phyloP scores from a whole-genome alignment of 2,113 vertebrate species.

The Oreochromis niloticus region DNA sequence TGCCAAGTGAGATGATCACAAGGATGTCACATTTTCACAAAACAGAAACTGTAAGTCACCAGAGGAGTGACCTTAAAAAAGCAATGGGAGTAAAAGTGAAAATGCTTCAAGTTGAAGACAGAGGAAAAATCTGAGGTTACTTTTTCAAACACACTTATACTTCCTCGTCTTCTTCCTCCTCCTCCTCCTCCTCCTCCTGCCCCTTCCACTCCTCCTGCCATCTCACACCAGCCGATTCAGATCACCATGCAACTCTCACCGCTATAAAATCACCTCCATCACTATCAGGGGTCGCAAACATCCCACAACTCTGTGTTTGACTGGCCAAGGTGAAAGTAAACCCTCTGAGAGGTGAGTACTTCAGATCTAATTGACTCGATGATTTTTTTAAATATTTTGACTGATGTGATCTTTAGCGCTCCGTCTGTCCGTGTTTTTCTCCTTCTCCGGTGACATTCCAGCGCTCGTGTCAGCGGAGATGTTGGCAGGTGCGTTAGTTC shows the following conservation, averaged over 20 bases:
- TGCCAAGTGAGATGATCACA: background rate
- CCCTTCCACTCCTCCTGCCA: constrained; percentile 15
- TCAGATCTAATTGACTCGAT: background rate
- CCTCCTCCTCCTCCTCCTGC: background rate
- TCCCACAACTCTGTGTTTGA: background rate
- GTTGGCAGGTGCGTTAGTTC: constrained; percentile 64
- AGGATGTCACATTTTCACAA: background rate
- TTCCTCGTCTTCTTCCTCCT: background rate
- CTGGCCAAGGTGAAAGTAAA: constrained; percentile 17
- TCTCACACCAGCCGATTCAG: background rate
- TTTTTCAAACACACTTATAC: background rate
- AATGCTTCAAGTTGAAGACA: background rate
- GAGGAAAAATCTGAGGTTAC: background rate
- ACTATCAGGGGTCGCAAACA: background rate
- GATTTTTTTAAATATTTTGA: rapidly evolving
- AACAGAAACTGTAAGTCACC: background rate
- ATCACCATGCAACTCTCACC: constrained; percentile 14
- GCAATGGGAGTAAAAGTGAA: background rate
- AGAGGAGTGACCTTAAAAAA: background rate
- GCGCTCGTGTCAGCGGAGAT: constrained; percentile 61
- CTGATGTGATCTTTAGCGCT: background rate
- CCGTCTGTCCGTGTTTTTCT: background rate
- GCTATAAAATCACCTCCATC: constrained; percentile 17
- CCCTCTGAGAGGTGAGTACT: constrained; percentile 27
- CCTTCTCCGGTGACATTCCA: constrained; percentile 35